phyloP scores from a whole-genome alignment of 1,140 invertebrate species.

The Lamellibrachia luymesi region DNA sequence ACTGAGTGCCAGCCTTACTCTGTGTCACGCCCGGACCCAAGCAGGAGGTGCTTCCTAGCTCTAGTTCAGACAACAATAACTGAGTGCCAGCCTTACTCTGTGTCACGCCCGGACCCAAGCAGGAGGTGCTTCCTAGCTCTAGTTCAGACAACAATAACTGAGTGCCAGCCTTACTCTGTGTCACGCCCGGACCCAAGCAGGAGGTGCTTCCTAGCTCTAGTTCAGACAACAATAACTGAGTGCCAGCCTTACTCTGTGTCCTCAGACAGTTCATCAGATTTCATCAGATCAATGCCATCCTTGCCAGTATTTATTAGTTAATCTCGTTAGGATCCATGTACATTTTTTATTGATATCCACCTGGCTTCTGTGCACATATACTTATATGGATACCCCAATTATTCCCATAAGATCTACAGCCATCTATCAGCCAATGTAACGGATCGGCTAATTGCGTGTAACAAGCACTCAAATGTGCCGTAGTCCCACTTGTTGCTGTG shows the following conservation, averaged over 20 bases:
- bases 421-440: neutral
- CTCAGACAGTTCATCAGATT: neutral
- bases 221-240: constrained; percentile 11
- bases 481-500: neutral
- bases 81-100: neutral
- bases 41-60: constrained; percentile 63
- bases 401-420: neutral
- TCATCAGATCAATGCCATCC: neutral
- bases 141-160: constrained; percentile 2
- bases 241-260: neutral
- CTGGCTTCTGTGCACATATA: neutral
- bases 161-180: neutral
- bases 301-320: neutral
- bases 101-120: constrained; percentile 73
- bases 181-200: constrained; percentile 75
- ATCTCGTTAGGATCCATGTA: neutral
- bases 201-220: constrained; percentile 58
- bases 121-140: constrained; percentile 62
- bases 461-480: neutral
- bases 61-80: neutral
- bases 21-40: constrained; percentile 71
- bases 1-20: neutral
- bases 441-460: neutral
- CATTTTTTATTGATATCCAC: neutral
- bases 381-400: neutral